phyloP scores from a whole-genome alignment of 2,888 invertebrate genomes.

The Megamerina dolium region DNA sequence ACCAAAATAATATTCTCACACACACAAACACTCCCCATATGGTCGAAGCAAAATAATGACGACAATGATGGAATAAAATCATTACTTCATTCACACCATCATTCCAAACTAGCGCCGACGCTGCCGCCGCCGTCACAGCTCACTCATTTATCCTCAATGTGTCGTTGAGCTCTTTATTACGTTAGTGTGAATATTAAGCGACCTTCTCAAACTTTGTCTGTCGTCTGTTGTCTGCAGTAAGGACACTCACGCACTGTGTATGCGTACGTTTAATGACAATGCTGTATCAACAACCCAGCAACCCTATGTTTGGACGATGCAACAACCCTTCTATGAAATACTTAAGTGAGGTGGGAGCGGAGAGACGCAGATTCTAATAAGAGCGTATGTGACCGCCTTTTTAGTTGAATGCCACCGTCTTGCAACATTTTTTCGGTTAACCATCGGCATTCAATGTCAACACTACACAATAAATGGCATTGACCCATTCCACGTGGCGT shows the following conservation, averaged over 20 bases:
- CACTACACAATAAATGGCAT: too few relatives aligned
- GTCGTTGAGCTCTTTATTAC: constrained; percentile 48
- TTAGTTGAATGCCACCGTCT: constrained; percentile 12
- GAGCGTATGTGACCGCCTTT: background rate
- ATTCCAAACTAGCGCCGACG: too few relatives aligned
- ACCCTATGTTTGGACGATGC: too few relatives aligned
- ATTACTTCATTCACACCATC: constrained; percentile 44
- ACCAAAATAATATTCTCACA: constrained; percentile 10
- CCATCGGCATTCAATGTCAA: constrained; percentile 32
- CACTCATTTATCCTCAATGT: constrained; percentile 38
- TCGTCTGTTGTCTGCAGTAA: too few relatives aligned
- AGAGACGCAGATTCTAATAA: too few relatives aligned
- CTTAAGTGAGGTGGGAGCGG: too few relatives aligned
- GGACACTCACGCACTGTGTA: too few relatives aligned
- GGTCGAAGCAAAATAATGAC: constrained; percentile 13
- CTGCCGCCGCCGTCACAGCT: constrained; percentile 4
- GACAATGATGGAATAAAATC: constrained; percentile 28
- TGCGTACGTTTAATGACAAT: too few relatives aligned
- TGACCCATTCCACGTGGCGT: too few relatives aligned
- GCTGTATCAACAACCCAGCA: too few relatives aligned
- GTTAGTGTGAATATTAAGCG: constrained; percentile 45
- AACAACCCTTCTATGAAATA: too few relatives aligned
- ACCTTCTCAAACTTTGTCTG: too few relatives aligned
- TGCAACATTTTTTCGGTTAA: constrained; percentile 41
- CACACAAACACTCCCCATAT: constrained; percentile 10